Evolutionary conservation across 2,113 vertebrate genomes (phyloP), one percentile per base, ranked within the genome.

Genomic region (Tauraco erythrolophus): DNA sequence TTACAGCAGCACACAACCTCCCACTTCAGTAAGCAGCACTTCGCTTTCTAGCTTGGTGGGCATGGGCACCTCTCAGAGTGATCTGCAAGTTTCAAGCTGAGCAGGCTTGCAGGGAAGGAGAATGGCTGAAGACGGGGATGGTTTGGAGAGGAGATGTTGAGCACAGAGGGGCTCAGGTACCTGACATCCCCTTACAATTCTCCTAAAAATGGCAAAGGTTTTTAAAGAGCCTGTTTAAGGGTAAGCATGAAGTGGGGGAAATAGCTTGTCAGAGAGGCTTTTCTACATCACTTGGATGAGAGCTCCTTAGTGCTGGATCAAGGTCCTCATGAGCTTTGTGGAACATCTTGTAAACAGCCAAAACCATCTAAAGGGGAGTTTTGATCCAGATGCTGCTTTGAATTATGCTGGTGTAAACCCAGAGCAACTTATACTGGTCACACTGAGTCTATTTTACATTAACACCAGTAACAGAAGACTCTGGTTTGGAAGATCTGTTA

Each of bases 1-100:
- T 98, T 97, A 97, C 97, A 97, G 87, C 93, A 97, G 95, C 94
- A 94, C 43, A 53, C 84, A 89, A 82, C 57, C 56, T 94, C 84
- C n/a, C 50, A 64, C 71, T 74, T 94, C 33, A 74, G 39, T 85
- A 91, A 94, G 94, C 94, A 92, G 93, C 93, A 92, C 48, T 76
- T 60, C 77, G 75, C 72, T 77, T 90, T 68, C 82, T 58, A 68
- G 79, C 70, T 69, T 61, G 39, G 65, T 13, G 6, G 43, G 82
- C 69, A 76, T 41, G 25, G 53, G 31, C 64, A 87, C n/a, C 39
- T 94, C 81, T 69, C 66, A 48, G 61, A 84, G 66, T 31, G 57
- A 78, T 57, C 83, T 84, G 53, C 0, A 0, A 71, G 57, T 41
- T 89, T 84, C 69, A 82, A 79, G 69, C 72, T 91, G 77, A 95